Conservation (phyloP, 1,140 invertebrate species). For the Aplysia californica region DNA sequence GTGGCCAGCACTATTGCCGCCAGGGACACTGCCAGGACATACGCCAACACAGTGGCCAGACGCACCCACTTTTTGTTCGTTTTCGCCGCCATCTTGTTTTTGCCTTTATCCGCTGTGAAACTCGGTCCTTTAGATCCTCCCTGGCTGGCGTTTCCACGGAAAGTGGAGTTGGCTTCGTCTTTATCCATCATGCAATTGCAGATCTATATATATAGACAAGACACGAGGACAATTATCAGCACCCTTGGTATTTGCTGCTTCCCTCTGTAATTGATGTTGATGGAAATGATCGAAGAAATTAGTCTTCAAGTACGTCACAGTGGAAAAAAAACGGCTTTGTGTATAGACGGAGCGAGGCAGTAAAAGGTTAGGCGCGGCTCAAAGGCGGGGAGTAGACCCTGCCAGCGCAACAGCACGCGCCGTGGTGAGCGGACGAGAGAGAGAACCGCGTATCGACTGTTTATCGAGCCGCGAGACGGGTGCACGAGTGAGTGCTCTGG, state of each 20-base stretch:
- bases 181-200: slow-evolving; percentile 45
- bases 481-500: too few relatives aligned
- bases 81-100: slow-evolving; percentile 63
- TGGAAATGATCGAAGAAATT: neutral
- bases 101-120: slow-evolving; percentile 44
- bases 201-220: neutral
- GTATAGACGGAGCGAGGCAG: too few relatives aligned
- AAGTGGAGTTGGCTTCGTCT: slow-evolving; percentile 46
- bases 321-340: too few relatives aligned
- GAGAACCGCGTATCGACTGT: too few relatives aligned
- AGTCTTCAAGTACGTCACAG: too few relatives aligned
- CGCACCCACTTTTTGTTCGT: slow-evolving; percentile 75
- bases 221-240: slow-evolving; percentile 2
- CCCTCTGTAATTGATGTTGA: neutral
- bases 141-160: slow-evolving; percentile 40
- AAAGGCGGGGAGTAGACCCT: too few relatives aligned
- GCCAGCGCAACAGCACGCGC: too few relatives aligned
- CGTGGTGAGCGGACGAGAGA: too few relatives aligned
- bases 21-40: slow-evolving; percentile 93
- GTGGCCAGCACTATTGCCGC: slow-evolving; percentile 94
- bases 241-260: neutral
- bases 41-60: slow-evolving; percentile 94
- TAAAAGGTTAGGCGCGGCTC: too few relatives aligned
- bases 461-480: too few relatives aligned
- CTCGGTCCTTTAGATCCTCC: slow-evolving; percentile 50